phyloP scores from a whole-genome alignment of 1,140 invertebrate species.

The Zaprionus davidi region DNA sequence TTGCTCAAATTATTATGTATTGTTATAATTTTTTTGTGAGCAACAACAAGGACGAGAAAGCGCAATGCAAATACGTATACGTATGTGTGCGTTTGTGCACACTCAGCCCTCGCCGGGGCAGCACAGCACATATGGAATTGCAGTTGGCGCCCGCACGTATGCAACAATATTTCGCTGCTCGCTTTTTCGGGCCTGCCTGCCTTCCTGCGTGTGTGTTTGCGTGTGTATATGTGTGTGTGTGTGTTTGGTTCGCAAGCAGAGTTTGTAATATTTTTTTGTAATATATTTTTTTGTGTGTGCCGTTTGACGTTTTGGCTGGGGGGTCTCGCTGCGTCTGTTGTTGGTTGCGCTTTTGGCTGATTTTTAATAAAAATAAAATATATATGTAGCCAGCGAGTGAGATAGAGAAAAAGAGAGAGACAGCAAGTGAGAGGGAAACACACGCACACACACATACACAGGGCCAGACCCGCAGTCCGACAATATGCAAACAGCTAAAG shows the following conservation, averaged over 20 bases:
- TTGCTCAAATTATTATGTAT: conserved; percentile 79
- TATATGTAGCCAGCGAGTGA: conserved; percentile 16
- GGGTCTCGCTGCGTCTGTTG: conserved; percentile 31
- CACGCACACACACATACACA: not conserved
- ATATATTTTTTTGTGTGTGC: conserved; percentile 44
- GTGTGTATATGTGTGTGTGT: not conserved
- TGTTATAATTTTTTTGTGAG: conserved; percentile 67
- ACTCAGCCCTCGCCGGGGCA: not conserved
- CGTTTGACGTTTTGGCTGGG: conserved; percentile 51
- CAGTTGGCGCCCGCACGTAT: conserved; percentile 44
- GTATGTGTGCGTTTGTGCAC: not conserved
- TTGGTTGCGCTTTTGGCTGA: conserved; percentile 46
- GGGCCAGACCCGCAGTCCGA: conserved; percentile 7
- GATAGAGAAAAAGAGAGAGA: not conserved
- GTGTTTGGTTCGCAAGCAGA: conserved; percentile 19
- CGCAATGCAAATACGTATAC: conserved; percentile 30
- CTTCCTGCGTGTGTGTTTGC: conserved; percentile 1
- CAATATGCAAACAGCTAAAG: conserved; percentile 60
- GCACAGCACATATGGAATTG: conserved; percentile 28
- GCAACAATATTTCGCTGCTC: conserved; percentile 57
- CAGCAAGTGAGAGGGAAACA: not conserved
- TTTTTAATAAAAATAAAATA: conserved; percentile 64
- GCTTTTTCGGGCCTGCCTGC: conserved; percentile 35
- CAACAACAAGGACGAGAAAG: conserved; percentile 21
- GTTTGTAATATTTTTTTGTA: conserved; percentile 49